Evolutionary conservation across 2,113 vertebrate genomes (phyloP), one percentile per base, ranked within the genome.

Genomic region (Cygnus buccinator): DNA sequence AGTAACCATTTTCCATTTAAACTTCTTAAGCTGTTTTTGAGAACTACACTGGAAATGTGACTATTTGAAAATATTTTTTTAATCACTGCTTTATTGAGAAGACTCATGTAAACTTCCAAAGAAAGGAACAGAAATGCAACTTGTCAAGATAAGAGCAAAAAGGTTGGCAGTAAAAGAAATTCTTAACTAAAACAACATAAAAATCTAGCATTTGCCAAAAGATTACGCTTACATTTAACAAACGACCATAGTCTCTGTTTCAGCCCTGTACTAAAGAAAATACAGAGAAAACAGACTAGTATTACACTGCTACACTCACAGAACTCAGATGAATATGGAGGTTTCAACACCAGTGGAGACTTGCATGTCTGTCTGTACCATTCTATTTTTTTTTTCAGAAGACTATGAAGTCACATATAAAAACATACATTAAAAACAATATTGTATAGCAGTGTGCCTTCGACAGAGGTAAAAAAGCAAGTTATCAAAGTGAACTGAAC

Each of bases 301-400:
- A 22, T 13, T 48, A 66, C 13, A 59, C 19, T 19, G 54, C 1
- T 1, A 11, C 22, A 50, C 29, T 67, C n/a, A 41, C 0, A 1
- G 33, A 74, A 84, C 13, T 75, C 39, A 13, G 25, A 15, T 58
- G 75, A 26, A 65, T 33, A 33, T 41, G n/a, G 75, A 87, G 17
- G 26, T 61, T 84, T 71, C 65, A 61, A 18, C 37, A 63, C 2
- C 25, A 80, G 12, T 31, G n/a, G 86, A 67, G 58, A 87, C 28
- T 67, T 33, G 23, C 15, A 26, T 6, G 10, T 16, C 31, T 71
- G 63, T 62, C 63, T 58, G 19, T 21, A 52, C 0, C 3, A 41
- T 57, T 87, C 58, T 57, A 62, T 8, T 35, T 8, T n/a, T 68
- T n/a, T 52, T 75, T 84, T 41, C 35, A 81, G 37, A 72, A 73